phyloP scores from a whole-genome alignment of 1,140 invertebrate genomes.

The Arion vulgaris region DNA sequence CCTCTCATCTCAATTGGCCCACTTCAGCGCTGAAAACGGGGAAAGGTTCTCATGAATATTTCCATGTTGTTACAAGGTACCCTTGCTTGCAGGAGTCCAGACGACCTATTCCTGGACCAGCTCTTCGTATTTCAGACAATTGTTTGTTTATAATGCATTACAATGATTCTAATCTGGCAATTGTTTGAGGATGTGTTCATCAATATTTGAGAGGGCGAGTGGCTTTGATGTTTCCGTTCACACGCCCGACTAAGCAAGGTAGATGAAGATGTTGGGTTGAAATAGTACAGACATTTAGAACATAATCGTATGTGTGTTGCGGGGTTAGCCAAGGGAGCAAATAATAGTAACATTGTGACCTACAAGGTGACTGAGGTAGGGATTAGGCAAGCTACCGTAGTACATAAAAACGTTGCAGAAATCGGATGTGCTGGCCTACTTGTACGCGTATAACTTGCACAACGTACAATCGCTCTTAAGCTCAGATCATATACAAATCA shows the following conservation, averaged over 20 bases:
- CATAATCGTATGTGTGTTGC: too few relatives aligned
- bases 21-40: background rate
- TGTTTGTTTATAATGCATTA: constrained; percentile 17
- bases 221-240: background rate
- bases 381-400: too few relatives aligned
- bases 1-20: background rate
- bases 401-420: too few relatives aligned
- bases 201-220: background rate
- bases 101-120: background rate
- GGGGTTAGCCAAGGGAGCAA: too few relatives aligned
- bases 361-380: too few relatives aligned
- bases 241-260: background rate
- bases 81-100: background rate
- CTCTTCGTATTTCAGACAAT: background rate
- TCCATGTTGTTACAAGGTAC: background rate
- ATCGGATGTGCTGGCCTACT: too few relatives aligned
- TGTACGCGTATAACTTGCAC: too few relatives aligned
- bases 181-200: constrained; percentile 1
- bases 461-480: too few relatives aligned
- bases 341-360: too few relatives aligned
- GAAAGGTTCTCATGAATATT: constrained; percentile 6
- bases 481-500: too few relatives aligned
- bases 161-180: background rate
- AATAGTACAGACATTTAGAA: too few relatives aligned
- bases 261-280: background rate